These are phyloP conservation scores for Pantelozetes paolii DNA, from an alignment of 2,888 invertebrate genomes.

Conservation along the genomic window DNA sequence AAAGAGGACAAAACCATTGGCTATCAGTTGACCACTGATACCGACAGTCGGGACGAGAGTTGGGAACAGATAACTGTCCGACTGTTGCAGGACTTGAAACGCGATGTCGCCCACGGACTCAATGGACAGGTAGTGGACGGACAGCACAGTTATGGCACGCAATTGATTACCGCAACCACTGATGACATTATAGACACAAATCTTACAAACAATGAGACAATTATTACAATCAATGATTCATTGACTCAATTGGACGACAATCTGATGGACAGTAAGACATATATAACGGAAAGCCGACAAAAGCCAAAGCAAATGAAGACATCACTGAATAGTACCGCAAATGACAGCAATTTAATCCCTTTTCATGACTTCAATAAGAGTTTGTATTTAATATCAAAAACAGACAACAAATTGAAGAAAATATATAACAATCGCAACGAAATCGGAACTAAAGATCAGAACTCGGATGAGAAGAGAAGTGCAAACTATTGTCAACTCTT, in stretches of 20 bases:
- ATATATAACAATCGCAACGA: not conserved
- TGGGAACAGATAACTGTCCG: conserved; percentile 40
- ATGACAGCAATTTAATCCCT: not conserved
- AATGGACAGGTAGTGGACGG: not conserved
- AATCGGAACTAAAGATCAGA: not conserved
- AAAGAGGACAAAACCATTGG: conserved; percentile 8
- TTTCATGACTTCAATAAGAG: not conserved
- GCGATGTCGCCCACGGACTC: conserved; percentile 16
- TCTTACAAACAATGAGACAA: not conserved
- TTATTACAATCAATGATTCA: conserved; percentile 15
- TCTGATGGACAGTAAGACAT: not conserved
- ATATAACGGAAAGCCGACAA: not conserved
- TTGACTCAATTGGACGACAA: not conserved
- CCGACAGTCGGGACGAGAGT: conserved; percentile 35
- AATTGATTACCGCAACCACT: not conserved
- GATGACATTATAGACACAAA: not conserved
- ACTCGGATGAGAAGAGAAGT: not conserved
- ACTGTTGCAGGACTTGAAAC: conserved; percentile 34
- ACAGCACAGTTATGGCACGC: not conserved
- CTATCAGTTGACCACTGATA: not conserved
- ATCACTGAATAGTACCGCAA: not conserved
- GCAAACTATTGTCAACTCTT: not conserved
- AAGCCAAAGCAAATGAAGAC: not conserved
- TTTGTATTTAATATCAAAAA: not conserved
- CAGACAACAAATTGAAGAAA: not conserved